A percentile compares a stretch with the other conserved stretches of the same genome.
Evolutionary conservation across 2,113 vertebrate species (phyloP).

Genomic region (Forbesichthys papilliferus): DNA sequence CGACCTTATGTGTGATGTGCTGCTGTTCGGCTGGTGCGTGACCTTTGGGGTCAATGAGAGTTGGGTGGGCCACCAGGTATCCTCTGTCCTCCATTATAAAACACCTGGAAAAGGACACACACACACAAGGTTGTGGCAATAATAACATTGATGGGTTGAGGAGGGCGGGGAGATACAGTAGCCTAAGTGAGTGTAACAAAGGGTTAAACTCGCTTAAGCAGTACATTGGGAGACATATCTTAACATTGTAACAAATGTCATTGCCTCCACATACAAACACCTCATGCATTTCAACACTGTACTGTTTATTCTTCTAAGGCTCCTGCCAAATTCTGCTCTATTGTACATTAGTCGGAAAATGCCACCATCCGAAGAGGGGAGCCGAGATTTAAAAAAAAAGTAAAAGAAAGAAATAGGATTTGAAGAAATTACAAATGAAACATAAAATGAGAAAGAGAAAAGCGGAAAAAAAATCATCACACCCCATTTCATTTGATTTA

Average conservation of each 20-base stretch:
- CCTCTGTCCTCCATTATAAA: conserved; percentile 99
- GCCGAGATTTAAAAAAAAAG: conserved; percentile 17
- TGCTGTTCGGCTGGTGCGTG: conserved; percentile 97
- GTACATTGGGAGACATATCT: too few relatives aligned
- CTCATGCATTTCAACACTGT: background rate
- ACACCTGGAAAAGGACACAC: conserved; percentile 76
- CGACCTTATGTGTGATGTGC: conserved; percentile 98
- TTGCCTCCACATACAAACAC: background rate
- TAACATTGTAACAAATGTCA: conserved; percentile 18
- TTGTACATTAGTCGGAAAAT: conserved; percentile 4
- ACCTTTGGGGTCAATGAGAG: conserved; percentile 98
- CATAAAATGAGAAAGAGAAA: background rate
- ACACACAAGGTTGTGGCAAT: background rate
- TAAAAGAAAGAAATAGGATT: conserved; percentile 21
- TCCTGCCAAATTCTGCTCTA: conserved; percentile 7
- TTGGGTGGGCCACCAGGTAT: conserved; percentile 96
- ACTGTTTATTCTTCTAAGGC: background rate
- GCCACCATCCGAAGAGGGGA: conserved; percentile 4
- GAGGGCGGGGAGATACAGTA: too few relatives aligned
- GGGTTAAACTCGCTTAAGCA: too few relatives aligned
- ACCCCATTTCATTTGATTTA: too few relatives aligned
- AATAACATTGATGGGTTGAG: too few relatives aligned
- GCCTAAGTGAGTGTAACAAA: too few relatives aligned
- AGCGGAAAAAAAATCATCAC: background rate
- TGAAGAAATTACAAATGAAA: conserved; percentile 17